Conservation (phyloP, 1,140 invertebrate genomes). For the Neodiprion fabricii region DNA sequence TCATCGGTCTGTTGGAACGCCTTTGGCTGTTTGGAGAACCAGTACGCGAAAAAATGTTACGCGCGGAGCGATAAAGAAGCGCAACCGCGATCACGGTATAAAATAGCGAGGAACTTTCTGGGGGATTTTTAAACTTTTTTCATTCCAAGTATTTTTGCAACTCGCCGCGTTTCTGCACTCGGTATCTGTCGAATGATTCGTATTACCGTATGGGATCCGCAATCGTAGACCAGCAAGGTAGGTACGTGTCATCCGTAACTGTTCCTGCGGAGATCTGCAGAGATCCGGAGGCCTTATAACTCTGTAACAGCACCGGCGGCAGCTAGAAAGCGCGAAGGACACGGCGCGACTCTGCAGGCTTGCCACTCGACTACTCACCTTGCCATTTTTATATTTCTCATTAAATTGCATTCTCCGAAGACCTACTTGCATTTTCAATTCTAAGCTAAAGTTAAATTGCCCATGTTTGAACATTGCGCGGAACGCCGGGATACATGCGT, state of each 20-base stretch:
- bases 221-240: too few species aligned
- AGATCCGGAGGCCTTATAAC: neutral
- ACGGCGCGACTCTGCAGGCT: neutral
- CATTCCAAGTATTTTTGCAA: too few species aligned
- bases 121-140: neutral
- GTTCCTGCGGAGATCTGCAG: neutral
- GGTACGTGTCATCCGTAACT: neutral
- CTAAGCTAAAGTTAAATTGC: constrained; percentile 6
- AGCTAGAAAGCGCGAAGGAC: neutral
- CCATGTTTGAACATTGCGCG: neutral
- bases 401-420: constrained; percentile 7
- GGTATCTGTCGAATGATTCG: too few species aligned
- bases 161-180: too few species aligned
- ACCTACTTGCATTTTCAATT: constrained; percentile 7
- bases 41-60: constrained; percentile 12
- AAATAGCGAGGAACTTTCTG: neutral
- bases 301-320: too few species aligned
- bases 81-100: neutral
- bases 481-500: neutral
- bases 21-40: constrained; percentile 13
- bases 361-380: neutral
- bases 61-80: neutral
- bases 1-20: constrained; percentile 36
- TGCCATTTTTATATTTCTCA: constrained; percentile 7
- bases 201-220: too few species aligned